These are phyloP conservation scores for Montipora foliosa DNA, from an alignment of 64 coral and sea anemone species.

Conservation along the genomic window DNA sequence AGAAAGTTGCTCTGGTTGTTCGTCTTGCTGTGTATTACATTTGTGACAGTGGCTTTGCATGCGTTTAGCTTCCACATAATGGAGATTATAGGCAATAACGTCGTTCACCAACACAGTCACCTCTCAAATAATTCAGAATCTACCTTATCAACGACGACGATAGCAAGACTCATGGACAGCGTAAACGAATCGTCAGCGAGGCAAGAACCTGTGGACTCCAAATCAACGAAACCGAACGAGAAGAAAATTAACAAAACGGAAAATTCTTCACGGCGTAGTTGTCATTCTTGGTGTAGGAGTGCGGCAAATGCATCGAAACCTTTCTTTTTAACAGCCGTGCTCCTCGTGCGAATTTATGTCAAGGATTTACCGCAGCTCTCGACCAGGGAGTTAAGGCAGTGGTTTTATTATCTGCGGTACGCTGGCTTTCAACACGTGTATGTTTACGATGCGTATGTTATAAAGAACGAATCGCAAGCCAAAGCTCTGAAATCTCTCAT, in stretches of 20 bases:
- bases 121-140: neutral
- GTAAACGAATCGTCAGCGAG: too few species aligned
- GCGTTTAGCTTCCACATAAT: neutral
- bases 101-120: neutral
- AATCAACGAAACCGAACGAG: neutral
- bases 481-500: conserved; percentile 52
- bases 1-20: neutral
- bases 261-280: neutral
- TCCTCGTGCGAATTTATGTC: conserved; percentile 72
- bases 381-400: conserved; percentile 69
- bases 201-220: neutral
- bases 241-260: neutral
- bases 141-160: neutral
- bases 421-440: conserved; percentile 85
- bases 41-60: neutral
- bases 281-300: conserved; percentile 51
- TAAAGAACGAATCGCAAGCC: conserved; percentile 68
- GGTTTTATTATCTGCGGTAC: conserved; percentile 77
- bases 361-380: conserved; percentile 57
- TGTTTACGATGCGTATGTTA: conserved; percentile 75
- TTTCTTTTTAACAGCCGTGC: conserved; percentile 80
- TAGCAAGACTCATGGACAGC: neutral
- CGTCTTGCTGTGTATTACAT: neutral
- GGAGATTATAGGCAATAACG: neutral
- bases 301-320: conserved; percentile 36